A percentile compares a stretch with the other conserved stretches of the same genome.
phyloP scores from a whole-genome alignment of 2,888 invertebrate species.

The Deilephila porcellus region DNA sequence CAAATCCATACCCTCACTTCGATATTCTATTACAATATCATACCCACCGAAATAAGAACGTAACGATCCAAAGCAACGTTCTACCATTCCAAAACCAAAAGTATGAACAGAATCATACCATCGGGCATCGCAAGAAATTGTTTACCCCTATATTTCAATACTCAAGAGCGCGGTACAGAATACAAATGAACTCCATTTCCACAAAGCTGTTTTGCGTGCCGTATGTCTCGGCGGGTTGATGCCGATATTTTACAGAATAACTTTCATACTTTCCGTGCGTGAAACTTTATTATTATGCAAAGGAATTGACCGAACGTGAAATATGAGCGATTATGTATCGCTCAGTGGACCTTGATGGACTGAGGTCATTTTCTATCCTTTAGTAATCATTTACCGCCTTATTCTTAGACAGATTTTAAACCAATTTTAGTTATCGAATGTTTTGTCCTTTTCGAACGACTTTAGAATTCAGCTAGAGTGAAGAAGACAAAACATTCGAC shows the following conservation, averaged over 20 bases:
- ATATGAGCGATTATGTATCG: background rate
- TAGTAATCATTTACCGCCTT: no score
- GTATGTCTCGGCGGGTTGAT: slow-evolving; percentile 28
- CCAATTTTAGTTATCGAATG: no score
- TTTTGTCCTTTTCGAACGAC: no score
- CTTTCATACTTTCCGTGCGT: slow-evolving; percentile 16
- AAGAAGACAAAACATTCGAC: no score
- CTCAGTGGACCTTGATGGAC: background rate
- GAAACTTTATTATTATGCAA: slow-evolving; percentile 22
- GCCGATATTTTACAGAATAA: slow-evolving; percentile 31
- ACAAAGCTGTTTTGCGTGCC: slow-evolving; percentile 36
- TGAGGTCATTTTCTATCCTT: no score
- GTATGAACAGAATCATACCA: background rate
- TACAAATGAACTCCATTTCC: slow-evolving; percentile 38
- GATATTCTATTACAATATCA: no score
- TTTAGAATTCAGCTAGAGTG: no score
- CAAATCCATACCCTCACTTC: no score
- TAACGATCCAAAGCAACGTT: no score
- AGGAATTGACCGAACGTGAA: background rate
- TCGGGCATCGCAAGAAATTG: slow-evolving; percentile 6
- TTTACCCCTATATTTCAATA: slow-evolving; percentile 40
- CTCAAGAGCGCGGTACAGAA: slow-evolving; percentile 34
- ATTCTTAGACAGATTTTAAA: no score
- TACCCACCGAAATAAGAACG: no score
- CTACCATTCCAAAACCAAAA: background rate